These are phyloP conservation scores for Aldrovandia affinis DNA, from an alignment of 2,797 vertebrate species.

Conservation along the genomic window DNA sequence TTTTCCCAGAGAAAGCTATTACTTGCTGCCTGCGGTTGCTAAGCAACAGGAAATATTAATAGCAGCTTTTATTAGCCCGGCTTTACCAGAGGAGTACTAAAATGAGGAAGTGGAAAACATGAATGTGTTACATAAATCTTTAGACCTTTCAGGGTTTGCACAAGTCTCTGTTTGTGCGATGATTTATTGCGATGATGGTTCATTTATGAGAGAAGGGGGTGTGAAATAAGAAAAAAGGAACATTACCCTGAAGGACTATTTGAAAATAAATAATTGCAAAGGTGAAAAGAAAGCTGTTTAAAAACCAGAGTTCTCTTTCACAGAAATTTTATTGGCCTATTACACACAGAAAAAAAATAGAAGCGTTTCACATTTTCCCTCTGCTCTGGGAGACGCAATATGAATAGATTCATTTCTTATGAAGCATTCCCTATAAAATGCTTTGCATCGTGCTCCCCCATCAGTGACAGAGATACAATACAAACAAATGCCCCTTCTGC, in stretches of 20 bases:
- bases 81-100: conserved; percentile 98
- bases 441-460: conserved; percentile 48
- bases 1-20: conserved; percentile 97
- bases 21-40: conserved; percentile 97
- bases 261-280: conserved; percentile 99
- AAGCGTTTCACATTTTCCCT: conserved; percentile 43
- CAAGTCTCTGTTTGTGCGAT: conserved; percentile 99
- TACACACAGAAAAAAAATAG: conserved; percentile 40
- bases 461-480: conserved; percentile 44
- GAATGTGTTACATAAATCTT: conserved; percentile 99
- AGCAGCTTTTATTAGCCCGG: conserved; percentile 99
- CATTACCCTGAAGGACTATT: conserved; percentile 97
- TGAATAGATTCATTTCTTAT: conserved; percentile 32
- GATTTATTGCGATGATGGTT: conserved; percentile 98
- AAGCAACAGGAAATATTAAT: conserved; percentile 99
- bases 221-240: conserved; percentile 97
- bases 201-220: conserved; percentile 98
- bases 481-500: conserved; percentile 54
- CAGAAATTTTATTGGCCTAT: conserved; percentile 49
- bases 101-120: conserved; percentile 99
- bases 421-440: conserved; percentile 57
- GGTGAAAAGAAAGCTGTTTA: conserved; percentile 91
- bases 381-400: conserved; percentile 18
- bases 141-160: conserved; percentile 94
- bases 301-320: conserved; percentile 63